Conservation (phyloP, 2,797 vertebrate species). For the Podarcis lilfordi region DNA sequence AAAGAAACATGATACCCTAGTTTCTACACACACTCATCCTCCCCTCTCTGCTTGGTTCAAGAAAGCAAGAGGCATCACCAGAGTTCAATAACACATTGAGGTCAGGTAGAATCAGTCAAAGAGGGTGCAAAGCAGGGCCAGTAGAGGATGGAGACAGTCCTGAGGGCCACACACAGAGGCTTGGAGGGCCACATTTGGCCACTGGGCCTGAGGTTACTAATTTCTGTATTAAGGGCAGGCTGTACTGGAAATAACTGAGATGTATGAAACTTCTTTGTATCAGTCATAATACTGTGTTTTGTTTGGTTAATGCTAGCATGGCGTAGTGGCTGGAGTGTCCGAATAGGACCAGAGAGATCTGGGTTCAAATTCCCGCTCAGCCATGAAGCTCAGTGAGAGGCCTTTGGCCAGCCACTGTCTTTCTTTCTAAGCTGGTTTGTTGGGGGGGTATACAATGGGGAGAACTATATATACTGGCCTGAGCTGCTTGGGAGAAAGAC, state of each 20-base stretch:
- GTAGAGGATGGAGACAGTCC: too few relatives aligned
- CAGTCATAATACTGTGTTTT: slow-evolving; percentile 40
- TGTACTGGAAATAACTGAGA: slow-evolving; percentile 14
- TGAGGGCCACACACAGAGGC: too few relatives aligned
- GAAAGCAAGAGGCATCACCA: too few relatives aligned
- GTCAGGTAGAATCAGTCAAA: too few relatives aligned
- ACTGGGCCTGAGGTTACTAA: too few relatives aligned
- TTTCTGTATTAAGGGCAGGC: slow-evolving; percentile 14
- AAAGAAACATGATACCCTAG: too few relatives aligned
- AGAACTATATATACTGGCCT: not conserved
- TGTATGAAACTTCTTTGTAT: slow-evolving; percentile 44
- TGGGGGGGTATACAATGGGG: not conserved
- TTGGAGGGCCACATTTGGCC: too few relatives aligned
- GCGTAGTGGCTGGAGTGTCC: not conserved
- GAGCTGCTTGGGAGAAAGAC: not conserved
- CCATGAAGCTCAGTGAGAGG: not conserved
- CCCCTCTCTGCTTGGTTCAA: too few relatives aligned
- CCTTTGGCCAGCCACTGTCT: not conserved
- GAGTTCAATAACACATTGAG: too few relatives aligned
- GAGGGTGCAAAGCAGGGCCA: too few relatives aligned
- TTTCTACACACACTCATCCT: too few relatives aligned
- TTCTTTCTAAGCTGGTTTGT: not conserved
- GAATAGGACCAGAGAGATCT: not conserved
- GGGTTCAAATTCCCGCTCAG: not conserved
- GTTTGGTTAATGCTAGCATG: not conserved